Evolutionary conservation across 2,888 invertebrate genomes (phyloP), one percentile per base, ranked within the genome.

Genomic region (Agrotis puta): DNA sequence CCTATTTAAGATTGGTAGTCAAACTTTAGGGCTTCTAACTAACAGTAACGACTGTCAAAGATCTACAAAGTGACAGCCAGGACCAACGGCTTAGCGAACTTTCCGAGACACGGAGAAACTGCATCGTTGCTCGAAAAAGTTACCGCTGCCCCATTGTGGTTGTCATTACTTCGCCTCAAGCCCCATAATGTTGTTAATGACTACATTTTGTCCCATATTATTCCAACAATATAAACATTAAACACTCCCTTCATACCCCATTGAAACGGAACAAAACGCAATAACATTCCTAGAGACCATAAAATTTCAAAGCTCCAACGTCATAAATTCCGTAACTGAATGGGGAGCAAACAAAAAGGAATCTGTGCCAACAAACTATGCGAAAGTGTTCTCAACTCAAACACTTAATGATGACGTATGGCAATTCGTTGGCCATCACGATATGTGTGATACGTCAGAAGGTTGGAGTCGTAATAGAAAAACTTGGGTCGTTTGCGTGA

Each of bases 401-500:
- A 75, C 71, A 82, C 68, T 70, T 82, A 82, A 84, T 82, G 76
- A 81, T 84, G 82, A 84, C 79, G 77, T 78, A 81, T 75, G 68
- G 74, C 77, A 65, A 82, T 84, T 79, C 69, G 80, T 80, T 82
- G 66, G 74, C 78, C 58, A 87, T 86, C 72, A 76, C 75, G 79
- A 85, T 81, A 86, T 81, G 81, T 81, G 81, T 85, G 81, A 85
- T 86, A 81, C 72, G 82, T 85, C 84, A 82, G 85, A 83, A 85
- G 85, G 86, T 84, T 82, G 85, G 76, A 88, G 88, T 88, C 87
- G 87, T 90, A 91, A 92, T 91, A 92, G 91, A 92, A 92, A 92
- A 93, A 92, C 89, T 92, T 92, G 83, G 76, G 82, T 90, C 91
- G 88, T 92, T 92, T 91, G 87, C 85, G 84, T 85, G 88, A 86